Evolutionary conservation across 2,797 vertebrate species (phyloP).

Genomic region (Tinamus major): DNA sequence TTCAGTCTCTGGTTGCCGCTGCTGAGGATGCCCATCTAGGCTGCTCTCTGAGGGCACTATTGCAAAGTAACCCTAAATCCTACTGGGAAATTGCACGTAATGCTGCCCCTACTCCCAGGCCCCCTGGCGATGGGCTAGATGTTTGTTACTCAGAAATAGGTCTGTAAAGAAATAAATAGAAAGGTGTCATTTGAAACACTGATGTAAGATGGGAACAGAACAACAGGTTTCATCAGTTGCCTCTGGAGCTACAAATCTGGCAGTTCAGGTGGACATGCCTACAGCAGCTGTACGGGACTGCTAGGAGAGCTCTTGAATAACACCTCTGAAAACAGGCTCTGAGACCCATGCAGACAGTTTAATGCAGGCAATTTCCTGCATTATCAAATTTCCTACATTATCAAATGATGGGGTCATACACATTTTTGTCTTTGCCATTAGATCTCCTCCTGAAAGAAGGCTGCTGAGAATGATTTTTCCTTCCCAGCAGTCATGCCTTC

Average conservation of each 20-base stretch:
- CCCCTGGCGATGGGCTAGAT: neutral
- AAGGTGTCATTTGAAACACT: neutral
- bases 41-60: rapidly evolving
- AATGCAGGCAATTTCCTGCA: neutral
- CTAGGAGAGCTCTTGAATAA: neutral
- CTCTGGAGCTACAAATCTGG: neutral
- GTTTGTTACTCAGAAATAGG: neutral
- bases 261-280: neutral
- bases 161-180: neutral
- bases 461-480: neutral
- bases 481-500: neutral
- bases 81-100: neutral
- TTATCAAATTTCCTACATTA: neutral
- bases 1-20: neutral
- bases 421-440: neutral
- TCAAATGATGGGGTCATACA: neutral
- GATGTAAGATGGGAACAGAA: neutral
- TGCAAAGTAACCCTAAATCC: neutral
- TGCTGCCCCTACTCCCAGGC: neutral
- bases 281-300: neutral
- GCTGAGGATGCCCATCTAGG: neutral
- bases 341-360: neutral
- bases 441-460: neutral
- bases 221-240: neutral
- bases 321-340: neutral